Evolutionary conservation across 2,113 vertebrate genomes (phyloP).

Genomic region (Heptranchias perlo): DNA sequence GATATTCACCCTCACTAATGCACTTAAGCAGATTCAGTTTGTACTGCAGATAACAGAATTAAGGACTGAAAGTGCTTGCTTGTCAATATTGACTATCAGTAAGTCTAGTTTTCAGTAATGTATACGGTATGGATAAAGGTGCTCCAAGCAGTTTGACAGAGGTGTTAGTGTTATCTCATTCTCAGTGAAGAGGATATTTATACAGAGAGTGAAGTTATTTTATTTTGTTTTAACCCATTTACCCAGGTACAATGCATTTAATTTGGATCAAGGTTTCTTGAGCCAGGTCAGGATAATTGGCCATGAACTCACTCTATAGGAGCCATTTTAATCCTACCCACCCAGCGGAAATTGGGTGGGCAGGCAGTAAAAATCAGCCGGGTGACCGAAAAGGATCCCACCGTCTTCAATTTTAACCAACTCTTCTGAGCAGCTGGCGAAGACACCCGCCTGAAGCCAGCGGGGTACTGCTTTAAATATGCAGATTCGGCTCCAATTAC

Average conservation of each 20-base stretch:
- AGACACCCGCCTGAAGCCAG: not conserved
- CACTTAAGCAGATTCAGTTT: not conserved
- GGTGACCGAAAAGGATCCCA: not conserved
- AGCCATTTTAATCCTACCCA: not conserved
- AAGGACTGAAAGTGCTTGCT: not conserved
- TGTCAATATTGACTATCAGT: not conserved
- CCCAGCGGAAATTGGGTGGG: not conserved
- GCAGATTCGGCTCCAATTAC: not conserved
- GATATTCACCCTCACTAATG: not conserved
- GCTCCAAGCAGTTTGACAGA: not conserved
- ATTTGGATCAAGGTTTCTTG: not conserved
- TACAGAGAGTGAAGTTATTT: not conserved
- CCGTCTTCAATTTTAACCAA: not conserved
- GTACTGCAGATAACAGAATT: not conserved
- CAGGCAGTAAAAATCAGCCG: not conserved
- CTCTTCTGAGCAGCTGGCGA: not conserved
- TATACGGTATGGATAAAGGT: not conserved
- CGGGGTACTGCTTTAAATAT: not conserved
- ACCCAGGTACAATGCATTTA: not conserved
- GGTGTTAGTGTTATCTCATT: not conserved
- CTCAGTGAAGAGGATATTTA: not conserved
- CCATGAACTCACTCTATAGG: not conserved
- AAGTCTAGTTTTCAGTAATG: not conserved
- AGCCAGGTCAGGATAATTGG: not conserved
- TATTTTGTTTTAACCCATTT: not conserved